Evolutionary conservation across 2,113 vertebrate species (phyloP).

Genomic region (Merops nubicus): DNA sequence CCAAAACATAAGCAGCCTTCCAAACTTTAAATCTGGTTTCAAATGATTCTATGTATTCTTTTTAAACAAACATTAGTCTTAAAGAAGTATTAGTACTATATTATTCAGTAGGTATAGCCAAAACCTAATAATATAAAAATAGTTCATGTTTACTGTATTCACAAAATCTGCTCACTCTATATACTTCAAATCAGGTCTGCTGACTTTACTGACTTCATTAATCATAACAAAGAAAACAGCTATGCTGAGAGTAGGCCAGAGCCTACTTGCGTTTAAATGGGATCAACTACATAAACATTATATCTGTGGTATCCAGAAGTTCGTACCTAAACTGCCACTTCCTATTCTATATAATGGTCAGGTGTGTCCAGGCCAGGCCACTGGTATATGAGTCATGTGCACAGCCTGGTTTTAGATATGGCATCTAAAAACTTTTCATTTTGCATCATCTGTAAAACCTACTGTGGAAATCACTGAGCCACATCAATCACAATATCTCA

Average conservation of each 20-base stretch:
- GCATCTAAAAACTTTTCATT: neutral
- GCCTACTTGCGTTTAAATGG: neutral
- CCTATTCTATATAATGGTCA: neutral
- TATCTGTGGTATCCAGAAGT: neutral
- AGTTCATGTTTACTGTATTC: neutral
- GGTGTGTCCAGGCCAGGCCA: neutral
- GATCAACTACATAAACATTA: neutral
- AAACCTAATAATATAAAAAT: neutral
- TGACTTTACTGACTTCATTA: slow-evolving; percentile 1
- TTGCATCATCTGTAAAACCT: neutral
- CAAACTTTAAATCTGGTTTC: neutral
- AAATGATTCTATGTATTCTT: neutral
- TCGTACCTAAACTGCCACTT: neutral
- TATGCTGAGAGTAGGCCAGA: neutral
- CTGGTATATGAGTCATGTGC: neutral
- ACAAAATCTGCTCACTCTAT: neutral
- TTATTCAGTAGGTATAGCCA: neutral
- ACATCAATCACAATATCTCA: neutral
- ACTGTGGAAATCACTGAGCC: neutral
- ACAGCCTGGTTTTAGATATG: neutral
- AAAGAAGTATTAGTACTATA: neutral
- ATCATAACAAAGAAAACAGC: neutral
- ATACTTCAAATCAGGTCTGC: neutral
- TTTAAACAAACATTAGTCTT: neutral
- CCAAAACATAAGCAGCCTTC: neutral